phyloP scores from a whole-genome alignment of 2,888 invertebrate species.

The Ganaspis brasiliensis region DNA sequence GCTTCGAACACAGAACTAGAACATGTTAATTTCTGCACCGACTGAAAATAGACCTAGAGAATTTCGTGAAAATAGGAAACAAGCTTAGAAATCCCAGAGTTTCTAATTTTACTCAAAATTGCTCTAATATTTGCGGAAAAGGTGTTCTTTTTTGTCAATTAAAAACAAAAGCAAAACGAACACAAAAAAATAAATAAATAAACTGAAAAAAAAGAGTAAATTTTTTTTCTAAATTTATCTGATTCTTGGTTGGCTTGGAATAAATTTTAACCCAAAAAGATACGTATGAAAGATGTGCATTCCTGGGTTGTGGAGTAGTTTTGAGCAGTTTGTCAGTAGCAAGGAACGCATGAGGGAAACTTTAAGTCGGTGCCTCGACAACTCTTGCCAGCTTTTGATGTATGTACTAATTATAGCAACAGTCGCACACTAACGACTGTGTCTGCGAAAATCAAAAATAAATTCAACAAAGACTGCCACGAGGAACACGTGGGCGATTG shows the following conservation, averaged over 20 bases:
- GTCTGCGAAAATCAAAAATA: slow-evolving; percentile 76
- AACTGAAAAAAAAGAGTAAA: background rate
- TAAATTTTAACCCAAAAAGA: slow-evolving; percentile 1
- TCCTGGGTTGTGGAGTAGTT: background rate
- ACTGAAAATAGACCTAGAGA: background rate
- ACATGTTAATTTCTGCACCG: slow-evolving; percentile 9
- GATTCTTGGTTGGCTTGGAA: background rate
- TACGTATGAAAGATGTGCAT: slow-evolving; percentile 26
- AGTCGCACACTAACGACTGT: slow-evolving; percentile 65
- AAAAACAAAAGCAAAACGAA: background rate
- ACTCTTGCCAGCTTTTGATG: slow-evolving; percentile 57
- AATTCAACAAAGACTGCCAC: slow-evolving; percentile 69
- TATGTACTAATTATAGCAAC: slow-evolving; percentile 68
- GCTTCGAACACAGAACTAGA: slow-evolving; percentile 2
- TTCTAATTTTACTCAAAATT: too few relatives aligned
- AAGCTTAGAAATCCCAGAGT: background rate
- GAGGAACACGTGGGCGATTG: slow-evolving; percentile 54
- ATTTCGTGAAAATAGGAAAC: slow-evolving; percentile 13
- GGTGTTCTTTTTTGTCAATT: background rate
- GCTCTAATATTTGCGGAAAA: too few relatives aligned
- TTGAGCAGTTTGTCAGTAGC: slow-evolving; percentile 47
- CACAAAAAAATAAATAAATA: background rate
- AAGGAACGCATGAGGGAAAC: slow-evolving; percentile 44
- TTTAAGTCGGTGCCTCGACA: slow-evolving; percentile 51
- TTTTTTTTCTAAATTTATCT: slow-evolving; percentile 1